Evolutionary conservation across 1,140 invertebrate species (phyloP).

Genomic region (Hydropsyche tenuis): DNA sequence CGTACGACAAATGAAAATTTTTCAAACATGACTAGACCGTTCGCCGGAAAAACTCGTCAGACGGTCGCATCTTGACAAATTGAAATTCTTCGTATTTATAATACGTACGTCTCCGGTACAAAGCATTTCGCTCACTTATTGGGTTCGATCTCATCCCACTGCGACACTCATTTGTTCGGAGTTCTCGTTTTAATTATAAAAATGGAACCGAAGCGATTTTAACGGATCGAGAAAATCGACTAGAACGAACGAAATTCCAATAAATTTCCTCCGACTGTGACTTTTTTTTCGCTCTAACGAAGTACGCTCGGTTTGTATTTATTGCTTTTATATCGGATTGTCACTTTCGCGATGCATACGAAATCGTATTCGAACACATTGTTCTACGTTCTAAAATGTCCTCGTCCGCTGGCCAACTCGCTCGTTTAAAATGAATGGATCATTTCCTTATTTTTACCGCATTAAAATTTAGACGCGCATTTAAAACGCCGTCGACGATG

Average conservation of each 20-base stretch:
- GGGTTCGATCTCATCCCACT: neutral
- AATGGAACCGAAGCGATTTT: conserved; percentile 5
- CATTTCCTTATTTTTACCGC: conserved; percentile 10
- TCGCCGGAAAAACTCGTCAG: neutral
- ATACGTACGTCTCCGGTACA: neutral
- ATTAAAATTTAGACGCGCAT: neutral
- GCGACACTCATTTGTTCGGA: neutral
- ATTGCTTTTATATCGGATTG: too few species aligned
- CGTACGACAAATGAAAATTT: conserved; percentile 19
- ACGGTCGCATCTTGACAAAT: conserved; percentile 19
- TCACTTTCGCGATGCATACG: too few species aligned
- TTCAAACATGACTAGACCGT: conserved; percentile 18
- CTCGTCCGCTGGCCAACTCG: too few species aligned
- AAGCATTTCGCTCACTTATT: neutral
- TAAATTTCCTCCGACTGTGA: too few species aligned
- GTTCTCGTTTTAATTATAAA: conserved; percentile 17
- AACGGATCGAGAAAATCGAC: conserved; percentile 7
- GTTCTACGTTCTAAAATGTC: too few species aligned
- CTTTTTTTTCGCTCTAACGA: too few species aligned
- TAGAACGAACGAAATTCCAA: too few species aligned
- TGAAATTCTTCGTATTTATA: conserved; percentile 28
- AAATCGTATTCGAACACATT: too few species aligned
- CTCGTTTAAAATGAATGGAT: neutral
- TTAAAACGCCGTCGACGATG: neutral
- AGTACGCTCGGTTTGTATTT: too few species aligned